Conservation (phyloP, 2,888 invertebrate species). For the Myathropa florea region DNA sequence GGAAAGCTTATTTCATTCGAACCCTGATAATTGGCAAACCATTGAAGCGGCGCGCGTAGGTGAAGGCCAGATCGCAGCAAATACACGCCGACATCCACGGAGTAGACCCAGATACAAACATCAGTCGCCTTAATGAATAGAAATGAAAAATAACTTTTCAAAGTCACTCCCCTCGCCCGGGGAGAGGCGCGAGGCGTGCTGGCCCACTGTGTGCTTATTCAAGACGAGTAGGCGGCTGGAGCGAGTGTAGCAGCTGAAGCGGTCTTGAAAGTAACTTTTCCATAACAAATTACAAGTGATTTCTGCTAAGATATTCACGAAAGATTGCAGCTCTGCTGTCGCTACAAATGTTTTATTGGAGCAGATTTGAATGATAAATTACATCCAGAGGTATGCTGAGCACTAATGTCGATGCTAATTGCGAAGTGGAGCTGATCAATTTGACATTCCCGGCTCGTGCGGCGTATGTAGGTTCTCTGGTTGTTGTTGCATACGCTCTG, state of each 20-base stretch:
- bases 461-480: constrained; percentile 3
- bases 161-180: not conserved
- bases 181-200: not conserved
- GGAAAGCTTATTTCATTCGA: constrained; percentile 26
- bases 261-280: constrained; percentile 25
- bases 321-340: constrained; percentile 1
- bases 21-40: not conserved
- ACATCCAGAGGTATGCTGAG: constrained; percentile 31
- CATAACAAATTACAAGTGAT: constrained; percentile 16
- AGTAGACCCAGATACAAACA: constrained; percentile 4
- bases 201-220: constrained; percentile 33
- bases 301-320: constrained; percentile 9
- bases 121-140: constrained; percentile 13
- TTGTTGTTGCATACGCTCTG: too few relatives aligned
- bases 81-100: constrained; percentile 9
- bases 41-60: constrained; percentile 35
- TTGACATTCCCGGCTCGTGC: not conserved
- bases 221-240: constrained; percentile 47
- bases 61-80: constrained; percentile 28
- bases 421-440: not conserved
- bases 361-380: constrained; percentile 43
- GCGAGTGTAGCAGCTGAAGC: not conserved
- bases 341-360: constrained; percentile 35
- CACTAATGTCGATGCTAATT: constrained; percentile 35
- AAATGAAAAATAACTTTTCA: constrained; percentile 8